Evolutionary conservation across 2,888 invertebrate genomes (phyloP).

Genomic region (Agonopterix arenella): DNA sequence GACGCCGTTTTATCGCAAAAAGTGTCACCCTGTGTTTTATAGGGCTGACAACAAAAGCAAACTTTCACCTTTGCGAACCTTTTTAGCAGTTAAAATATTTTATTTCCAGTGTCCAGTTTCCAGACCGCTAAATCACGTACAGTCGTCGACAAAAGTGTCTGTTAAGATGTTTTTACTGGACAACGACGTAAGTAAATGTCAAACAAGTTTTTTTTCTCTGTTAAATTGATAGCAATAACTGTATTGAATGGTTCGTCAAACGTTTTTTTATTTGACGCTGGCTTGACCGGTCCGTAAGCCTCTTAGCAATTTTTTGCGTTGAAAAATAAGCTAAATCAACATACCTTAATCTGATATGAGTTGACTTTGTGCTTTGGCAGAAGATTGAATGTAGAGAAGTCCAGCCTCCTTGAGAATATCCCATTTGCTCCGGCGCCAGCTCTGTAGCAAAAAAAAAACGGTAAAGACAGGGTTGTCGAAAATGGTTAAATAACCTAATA

Average conservation of each 20-base stretch:
- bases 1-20: conserved; percentile 63
- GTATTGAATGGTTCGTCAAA: not conserved
- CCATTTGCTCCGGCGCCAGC: conserved; percentile 93
- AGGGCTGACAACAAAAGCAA: conserved; percentile 56
- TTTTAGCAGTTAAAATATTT: conserved; percentile 56
- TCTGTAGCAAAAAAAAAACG: conserved; percentile 71
- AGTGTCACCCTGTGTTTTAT: conserved; percentile 62
- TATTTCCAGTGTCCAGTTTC: conserved; percentile 23
- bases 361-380: conserved; percentile 97
- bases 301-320: conserved; percentile 4
- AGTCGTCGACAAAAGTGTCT: not conserved
- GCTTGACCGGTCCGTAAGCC: not conserved
- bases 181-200: no score
- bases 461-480: no score
- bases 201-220: no score
- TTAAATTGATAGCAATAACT: no score
- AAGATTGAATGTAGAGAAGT: conserved; percentile 96
- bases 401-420: conserved; percentile 94
- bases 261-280: not conserved
- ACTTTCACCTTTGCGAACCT: conserved; percentile 54
- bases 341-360: conserved; percentile 99
- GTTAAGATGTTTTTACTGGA: no score
- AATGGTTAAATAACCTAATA: no score
- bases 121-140: conserved; percentile 4
- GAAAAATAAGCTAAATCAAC: conserved; percentile 25